A percentile compares a stretch with the other conserved stretches of the same genome.
Evolutionary conservation across 2,888 invertebrate species (phyloP).

Genomic region (Entomobrya proxima): DNA sequence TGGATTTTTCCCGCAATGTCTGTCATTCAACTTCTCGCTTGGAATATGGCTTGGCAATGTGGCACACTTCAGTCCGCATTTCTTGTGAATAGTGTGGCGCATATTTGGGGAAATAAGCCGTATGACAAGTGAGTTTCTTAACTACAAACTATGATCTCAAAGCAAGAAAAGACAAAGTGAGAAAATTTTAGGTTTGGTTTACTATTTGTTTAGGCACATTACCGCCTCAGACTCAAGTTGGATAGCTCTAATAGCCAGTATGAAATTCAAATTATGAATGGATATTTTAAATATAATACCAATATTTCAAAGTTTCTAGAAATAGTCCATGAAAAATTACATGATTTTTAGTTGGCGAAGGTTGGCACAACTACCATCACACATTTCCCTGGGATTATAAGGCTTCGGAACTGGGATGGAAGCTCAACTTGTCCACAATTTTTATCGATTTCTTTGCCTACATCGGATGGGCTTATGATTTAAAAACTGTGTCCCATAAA

Average conservation of each 20-base stretch:
- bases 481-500: slow-evolving; percentile 82
- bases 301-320: too few species aligned
- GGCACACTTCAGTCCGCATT: slow-evolving; percentile 34
- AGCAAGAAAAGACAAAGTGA: too few species aligned
- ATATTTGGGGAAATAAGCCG: slow-evolving; percentile 88
- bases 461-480: slow-evolving; percentile 92
- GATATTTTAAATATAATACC: too few species aligned
- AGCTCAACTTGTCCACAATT: slow-evolving; percentile 87
- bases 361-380: slow-evolving; percentile 97
- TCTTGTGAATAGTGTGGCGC: slow-evolving; percentile 53
- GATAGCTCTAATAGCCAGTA: too few species aligned
- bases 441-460: too few species aligned
- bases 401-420: slow-evolving; percentile 89
- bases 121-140: slow-evolving; percentile 86
- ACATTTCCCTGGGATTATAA: slow-evolving; percentile 96
- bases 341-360: slow-evolving; percentile 82
- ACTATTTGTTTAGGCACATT: too few species aligned
- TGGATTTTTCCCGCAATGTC: slow-evolving; percentile 80
- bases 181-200: too few species aligned
- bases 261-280: too few species aligned
- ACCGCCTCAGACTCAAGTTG: too few species aligned
- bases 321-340: slow-evolving; percentile 37
- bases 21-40: too few species aligned
- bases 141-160: too few species aligned
- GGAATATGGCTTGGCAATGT: too few species aligned